Evolutionary conservation across 2,797 vertebrate species (phyloP).

Genomic region (Poeciliopsis presidionis): DNA sequence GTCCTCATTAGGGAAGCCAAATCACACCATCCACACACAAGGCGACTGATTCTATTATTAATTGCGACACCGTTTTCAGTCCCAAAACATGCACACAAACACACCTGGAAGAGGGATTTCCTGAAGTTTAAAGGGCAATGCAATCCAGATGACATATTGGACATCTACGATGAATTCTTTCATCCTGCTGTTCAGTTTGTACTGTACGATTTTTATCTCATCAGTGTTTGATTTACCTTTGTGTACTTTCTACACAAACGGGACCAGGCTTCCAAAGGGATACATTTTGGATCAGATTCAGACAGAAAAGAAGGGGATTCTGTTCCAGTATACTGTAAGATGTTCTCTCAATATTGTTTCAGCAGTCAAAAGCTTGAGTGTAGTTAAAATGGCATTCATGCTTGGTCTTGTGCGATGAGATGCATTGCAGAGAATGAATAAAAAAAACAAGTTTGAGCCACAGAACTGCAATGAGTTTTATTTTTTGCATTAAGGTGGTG

Average conservation of each 20-base stretch:
- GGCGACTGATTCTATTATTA: slow-evolving; percentile 68
- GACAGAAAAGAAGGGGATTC: slow-evolving; percentile 1
- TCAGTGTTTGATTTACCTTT: slow-evolving; percentile 7
- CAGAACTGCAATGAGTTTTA: neutral
- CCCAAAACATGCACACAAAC: slow-evolving; percentile 13
- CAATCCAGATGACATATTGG: slow-evolving; percentile 10
- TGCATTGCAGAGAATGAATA: neutral
- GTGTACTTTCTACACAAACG: slow-evolving; percentile 9
- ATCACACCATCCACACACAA: slow-evolving; percentile 65
- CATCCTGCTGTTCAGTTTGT: slow-evolving; percentile 22
- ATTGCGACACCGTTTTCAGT: slow-evolving; percentile 59
- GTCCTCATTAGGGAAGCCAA: slow-evolving; percentile 74
- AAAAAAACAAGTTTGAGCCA: slow-evolving; percentile 26
- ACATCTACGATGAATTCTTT: slow-evolving; percentile 18
- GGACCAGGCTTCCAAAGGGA: slow-evolving; percentile 1
- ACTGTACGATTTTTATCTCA: slow-evolving; percentile 18
- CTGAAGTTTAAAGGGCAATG: slow-evolving; percentile 29
- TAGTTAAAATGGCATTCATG: slow-evolving; percentile 13
- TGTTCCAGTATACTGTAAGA: neutral
- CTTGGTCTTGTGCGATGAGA: neutral
- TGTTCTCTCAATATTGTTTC: slow-evolving; percentile 7
- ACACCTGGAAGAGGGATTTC: slow-evolving; percentile 69
- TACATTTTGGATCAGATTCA: slow-evolving; percentile 7
- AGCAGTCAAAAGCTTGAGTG: slow-evolving; percentile 10
- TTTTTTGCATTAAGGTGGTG: neutral